Conservation (phyloP, 2,888 invertebrate genomes). For the Lacanobia wlatinum region DNA sequence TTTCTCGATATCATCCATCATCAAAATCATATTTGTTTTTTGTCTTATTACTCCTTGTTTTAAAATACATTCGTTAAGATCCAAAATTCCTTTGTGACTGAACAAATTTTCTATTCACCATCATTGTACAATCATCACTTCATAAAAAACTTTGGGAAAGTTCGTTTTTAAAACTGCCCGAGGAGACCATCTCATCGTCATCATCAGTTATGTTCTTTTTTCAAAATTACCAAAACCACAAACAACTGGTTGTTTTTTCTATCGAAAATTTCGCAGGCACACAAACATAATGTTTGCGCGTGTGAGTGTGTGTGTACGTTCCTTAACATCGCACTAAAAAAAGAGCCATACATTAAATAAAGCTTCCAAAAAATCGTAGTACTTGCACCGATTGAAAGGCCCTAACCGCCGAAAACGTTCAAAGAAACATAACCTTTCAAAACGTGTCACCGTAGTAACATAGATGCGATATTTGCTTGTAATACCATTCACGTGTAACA, state of each 20-base stretch:
- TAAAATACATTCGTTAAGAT: not conserved
- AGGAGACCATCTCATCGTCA: constrained; percentile 16
- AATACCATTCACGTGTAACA: constrained; percentile 66
- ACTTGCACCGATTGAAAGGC: constrained; percentile 64
- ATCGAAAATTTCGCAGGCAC: constrained; percentile 80
- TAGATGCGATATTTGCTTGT: constrained; percentile 69
- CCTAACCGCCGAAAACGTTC: constrained; percentile 10
- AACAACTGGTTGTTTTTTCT: constrained; percentile 61
- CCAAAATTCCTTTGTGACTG: not conserved
- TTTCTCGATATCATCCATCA: not conserved
- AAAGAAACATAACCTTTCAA: constrained; percentile 59
- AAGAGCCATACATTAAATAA: constrained; percentile 66
- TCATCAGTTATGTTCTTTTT: constrained; percentile 26
- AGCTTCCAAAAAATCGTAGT: constrained; percentile 63
- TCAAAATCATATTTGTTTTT: constrained; percentile 13
- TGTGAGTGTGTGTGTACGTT: constrained; percentile 88
- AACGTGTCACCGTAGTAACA: constrained; percentile 68
- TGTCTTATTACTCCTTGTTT: constrained; percentile 2
- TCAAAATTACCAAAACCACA: constrained; percentile 58
- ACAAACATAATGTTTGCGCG: constrained; percentile 80
- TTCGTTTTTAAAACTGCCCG: constrained; percentile 27
- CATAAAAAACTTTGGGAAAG: constrained; percentile 23
- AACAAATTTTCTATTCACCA: not conserved
- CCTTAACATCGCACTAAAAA: constrained; percentile 78
- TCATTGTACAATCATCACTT: constrained; percentile 18